Conservation (phyloP, 2,797 vertebrate species). For the Cossypha dichroa region DNA sequence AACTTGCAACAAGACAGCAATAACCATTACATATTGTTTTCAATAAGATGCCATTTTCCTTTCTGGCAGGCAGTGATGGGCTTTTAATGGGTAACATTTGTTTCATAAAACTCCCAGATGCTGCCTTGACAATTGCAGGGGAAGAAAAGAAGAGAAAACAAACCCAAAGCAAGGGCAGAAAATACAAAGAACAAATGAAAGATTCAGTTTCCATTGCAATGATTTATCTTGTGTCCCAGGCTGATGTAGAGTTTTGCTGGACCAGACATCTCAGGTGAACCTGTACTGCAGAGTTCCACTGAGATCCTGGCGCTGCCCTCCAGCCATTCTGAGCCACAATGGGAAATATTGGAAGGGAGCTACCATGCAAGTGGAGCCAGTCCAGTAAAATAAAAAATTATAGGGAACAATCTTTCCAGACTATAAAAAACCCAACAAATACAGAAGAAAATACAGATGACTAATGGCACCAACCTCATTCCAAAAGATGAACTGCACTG, state of each 20-base stretch:
- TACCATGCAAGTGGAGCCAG: background rate
- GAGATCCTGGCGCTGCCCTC: background rate
- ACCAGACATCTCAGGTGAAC: background rate
- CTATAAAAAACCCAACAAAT: background rate
- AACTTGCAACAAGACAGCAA: constrained; percentile 43
- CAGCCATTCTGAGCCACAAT: background rate
- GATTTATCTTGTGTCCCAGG: background rate
- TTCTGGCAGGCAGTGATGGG: constrained; percentile 6
- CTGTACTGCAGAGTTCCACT: background rate
- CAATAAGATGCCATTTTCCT: constrained; percentile 54
- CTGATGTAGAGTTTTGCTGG: background rate
- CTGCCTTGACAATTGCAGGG: constrained; percentile 28
- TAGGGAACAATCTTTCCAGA: background rate
- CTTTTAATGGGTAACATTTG: constrained; percentile 57
- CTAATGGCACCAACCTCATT: background rate
- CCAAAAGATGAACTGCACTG: background rate
- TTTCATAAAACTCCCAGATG: constrained; percentile 51
- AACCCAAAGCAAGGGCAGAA: background rate
- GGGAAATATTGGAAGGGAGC: background rate
- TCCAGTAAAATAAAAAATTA: background rate
- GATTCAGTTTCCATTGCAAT: background rate
- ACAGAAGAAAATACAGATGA: background rate
- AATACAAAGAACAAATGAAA: background rate
- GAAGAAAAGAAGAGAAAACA: constrained; percentile 10
- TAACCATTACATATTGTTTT: constrained; percentile 54